Conservation (phyloP, 1,140 invertebrate genomes). For the Lepidurus arcticus region DNA sequence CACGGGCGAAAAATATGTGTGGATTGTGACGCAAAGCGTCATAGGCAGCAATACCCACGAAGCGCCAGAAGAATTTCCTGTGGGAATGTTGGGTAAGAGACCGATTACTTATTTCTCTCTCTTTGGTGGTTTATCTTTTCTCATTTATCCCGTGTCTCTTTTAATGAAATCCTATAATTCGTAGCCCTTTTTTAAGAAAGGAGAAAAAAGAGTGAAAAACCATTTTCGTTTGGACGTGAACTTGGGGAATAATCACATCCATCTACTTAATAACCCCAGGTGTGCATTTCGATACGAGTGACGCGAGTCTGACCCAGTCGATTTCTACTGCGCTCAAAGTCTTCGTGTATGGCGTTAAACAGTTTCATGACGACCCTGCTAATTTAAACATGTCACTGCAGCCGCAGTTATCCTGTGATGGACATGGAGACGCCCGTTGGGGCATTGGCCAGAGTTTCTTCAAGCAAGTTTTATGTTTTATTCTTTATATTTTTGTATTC, state of each 20-base stretch:
- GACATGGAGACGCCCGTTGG: slow-evolving; percentile 64
- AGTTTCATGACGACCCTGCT: slow-evolving; percentile 66
- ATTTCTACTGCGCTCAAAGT: slow-evolving; percentile 84
- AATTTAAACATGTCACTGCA: slow-evolving; percentile 61
- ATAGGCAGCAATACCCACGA: slow-evolving; percentile 58
- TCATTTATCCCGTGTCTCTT: background rate
- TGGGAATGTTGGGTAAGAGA: slow-evolving; percentile 83
- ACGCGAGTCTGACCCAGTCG: slow-evolving; percentile 68
- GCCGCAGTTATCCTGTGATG: slow-evolving; percentile 73
- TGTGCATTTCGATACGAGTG: slow-evolving; percentile 84
- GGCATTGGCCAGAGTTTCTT: slow-evolving; percentile 64
- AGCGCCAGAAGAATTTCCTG: slow-evolving; percentile 75
- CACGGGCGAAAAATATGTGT: slow-evolving; percentile 90
- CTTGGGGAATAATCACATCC: slow-evolving; percentile 1
- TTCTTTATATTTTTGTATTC: too few species aligned
- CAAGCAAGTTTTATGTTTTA: slow-evolving; percentile 48
- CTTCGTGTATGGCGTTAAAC: slow-evolving; percentile 82
- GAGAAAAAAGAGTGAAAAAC: background rate
- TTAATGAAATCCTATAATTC: background rate
- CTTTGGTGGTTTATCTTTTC: background rate
- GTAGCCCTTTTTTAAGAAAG: background rate
- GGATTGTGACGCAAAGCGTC: slow-evolving; percentile 93
- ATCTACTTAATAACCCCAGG: slow-evolving; percentile 49
- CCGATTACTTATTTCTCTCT: background rate
- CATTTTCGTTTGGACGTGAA: background rate